phyloP scores from a whole-genome alignment of 2,797 vertebrate species.

The Triplophysa yarkandensis region DNA sequence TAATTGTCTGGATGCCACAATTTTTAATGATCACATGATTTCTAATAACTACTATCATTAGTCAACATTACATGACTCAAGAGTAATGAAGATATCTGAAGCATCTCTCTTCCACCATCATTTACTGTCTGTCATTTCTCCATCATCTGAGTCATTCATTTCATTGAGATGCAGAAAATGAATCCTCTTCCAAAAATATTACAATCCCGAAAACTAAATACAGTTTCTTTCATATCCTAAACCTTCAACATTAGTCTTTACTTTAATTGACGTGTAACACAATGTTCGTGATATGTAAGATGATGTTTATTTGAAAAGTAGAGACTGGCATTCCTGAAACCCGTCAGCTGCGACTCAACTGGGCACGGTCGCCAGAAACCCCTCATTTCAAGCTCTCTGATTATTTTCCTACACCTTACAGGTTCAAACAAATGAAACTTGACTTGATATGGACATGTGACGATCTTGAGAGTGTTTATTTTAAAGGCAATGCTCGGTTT shows the following conservation, averaged over 20 bases:
- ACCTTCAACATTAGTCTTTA: not conserved
- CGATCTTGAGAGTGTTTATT: constrained; percentile 43
- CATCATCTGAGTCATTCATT: no score
- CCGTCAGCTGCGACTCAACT: constrained; percentile 11
- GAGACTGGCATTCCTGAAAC: constrained; percentile 41
- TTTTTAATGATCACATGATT: no score
- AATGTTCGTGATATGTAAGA: constrained; percentile 12
- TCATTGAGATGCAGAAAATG: no score
- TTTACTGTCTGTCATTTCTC: no score
- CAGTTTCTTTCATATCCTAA: not conserved
- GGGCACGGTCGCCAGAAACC: not conserved
- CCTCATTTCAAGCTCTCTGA: constrained; percentile 26
- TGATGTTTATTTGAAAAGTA: constrained; percentile 53
- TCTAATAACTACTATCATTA: no score
- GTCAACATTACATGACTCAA: no score
- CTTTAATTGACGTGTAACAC: constrained; percentile 35
- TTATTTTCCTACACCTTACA: constrained; percentile 59
- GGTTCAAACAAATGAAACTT: constrained; percentile 43
- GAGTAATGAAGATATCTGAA: no score
- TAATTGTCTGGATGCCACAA: no score
- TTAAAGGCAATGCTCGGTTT: constrained; percentile 48
- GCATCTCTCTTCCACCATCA: no score
- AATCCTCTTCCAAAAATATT: no score
- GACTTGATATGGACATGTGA: constrained; percentile 8
- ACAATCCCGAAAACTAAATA: not conserved